Evolutionary conservation across 2,113 vertebrate genomes (phyloP).

Genomic region (Neogale vison): DNA sequence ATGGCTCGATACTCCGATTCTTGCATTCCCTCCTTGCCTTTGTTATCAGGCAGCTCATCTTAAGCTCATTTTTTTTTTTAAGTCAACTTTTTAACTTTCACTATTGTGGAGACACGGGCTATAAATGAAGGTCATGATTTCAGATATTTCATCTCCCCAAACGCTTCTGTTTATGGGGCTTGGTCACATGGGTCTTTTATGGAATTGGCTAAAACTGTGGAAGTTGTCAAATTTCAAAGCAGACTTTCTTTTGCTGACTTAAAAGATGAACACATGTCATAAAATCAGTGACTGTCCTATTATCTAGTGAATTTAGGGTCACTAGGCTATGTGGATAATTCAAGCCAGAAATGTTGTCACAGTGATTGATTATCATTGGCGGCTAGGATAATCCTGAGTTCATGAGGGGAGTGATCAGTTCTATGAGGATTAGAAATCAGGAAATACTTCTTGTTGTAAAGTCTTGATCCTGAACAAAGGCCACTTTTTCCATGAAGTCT

Average conservation of each 20-base stretch:
- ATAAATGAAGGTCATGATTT: neutral
- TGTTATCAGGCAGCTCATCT: neutral
- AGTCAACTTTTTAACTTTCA: neutral
- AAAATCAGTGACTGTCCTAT: slow-evolving; percentile 35
- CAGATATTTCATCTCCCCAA: neutral
- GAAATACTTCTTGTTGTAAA: neutral
- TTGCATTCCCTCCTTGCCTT: neutral
- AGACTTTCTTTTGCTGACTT: slow-evolving; percentile 29
- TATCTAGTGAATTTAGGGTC: slow-evolving; percentile 10
- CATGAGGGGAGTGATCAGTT: neutral
- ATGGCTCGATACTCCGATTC: neutral
- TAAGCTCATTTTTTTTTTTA: neutral
- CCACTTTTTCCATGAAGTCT: neutral
- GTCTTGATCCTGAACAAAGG: neutral
- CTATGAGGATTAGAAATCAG: neutral
- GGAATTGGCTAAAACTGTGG: slow-evolving; percentile 32
- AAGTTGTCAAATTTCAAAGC: slow-evolving; percentile 57
- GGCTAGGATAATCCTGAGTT: neutral
- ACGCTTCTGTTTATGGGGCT: slow-evolving; percentile 5
- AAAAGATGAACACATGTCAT: neutral
- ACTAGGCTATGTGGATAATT: neutral
- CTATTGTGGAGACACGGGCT: neutral
- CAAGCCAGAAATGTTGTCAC: slow-evolving; percentile 24
- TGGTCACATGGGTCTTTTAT: neutral
- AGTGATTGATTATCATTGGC: neutral